These are phyloP conservation scores for Oedothorax gibbosus DNA, from an alignment of 1,140 invertebrate genomes.

Conservation along the genomic window DNA sequence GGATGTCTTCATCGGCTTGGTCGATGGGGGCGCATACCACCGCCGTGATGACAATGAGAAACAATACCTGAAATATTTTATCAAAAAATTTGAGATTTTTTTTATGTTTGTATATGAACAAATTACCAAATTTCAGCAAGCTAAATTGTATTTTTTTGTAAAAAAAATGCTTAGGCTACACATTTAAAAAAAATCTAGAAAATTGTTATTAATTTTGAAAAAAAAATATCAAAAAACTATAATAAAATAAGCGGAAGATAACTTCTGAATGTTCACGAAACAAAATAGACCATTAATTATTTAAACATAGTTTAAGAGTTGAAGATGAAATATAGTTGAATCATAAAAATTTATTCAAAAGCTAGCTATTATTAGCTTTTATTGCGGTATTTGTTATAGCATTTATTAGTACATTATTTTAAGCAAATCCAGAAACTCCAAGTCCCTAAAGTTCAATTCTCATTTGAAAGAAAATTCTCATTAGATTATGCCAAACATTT, in stretches of 20 bases:
- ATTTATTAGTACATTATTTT: too few species aligned
- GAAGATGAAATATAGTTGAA: too few species aligned
- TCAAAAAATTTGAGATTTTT: neutral
- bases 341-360: too few species aligned
- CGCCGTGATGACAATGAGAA: neutral
- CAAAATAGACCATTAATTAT: too few species aligned
- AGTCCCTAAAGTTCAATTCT: too few species aligned
- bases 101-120: neutral
- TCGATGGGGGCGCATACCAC: conserved; percentile 26
- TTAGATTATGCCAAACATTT: conserved; percentile 9
- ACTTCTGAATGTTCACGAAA: too few species aligned
- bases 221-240: too few species aligned
- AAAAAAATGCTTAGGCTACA: neutral
- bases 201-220: neutral
- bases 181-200: neutral
- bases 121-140: neutral
- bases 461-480: neutral
- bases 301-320: too few species aligned
- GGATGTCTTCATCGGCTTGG: conserved; percentile 43
- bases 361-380: too few species aligned
- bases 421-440: too few species aligned
- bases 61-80: conserved; percentile 1
- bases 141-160: neutral
- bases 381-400: too few species aligned
- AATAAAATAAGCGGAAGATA: too few species aligned